Base-by-base conservation (phyloP, 2,888 invertebrate species). In the Xanthia icteritia region DNA sequence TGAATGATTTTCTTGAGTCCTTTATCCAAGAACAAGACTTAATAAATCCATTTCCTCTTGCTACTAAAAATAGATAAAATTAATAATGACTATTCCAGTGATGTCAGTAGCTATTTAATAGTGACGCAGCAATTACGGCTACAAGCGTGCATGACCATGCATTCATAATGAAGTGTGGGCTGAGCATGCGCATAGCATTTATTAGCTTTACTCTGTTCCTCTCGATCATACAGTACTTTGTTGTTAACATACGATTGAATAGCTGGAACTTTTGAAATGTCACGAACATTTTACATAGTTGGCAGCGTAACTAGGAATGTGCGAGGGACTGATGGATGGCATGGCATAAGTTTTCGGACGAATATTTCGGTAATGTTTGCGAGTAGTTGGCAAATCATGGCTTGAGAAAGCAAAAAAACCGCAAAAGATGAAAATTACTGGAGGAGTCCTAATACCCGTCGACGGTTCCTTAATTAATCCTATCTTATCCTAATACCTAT, bases 61-160 rank as follows among this genome's bases (percentile, higher is more conserved):
- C 58, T 66, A 13, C 65, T 63, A 85, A 81, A 81, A 81, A 81
- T 81, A 85, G 48, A 67, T 39, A 72, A 66, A 81, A 81, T 73
- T 79, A 83, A 79, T 76, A 61, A 76, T 48, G 39, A 63, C 79
- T 67, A 76, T 82, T 77, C 79, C 75, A 87, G 79, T 84, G 77
- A 70, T 77, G 85, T 76, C 73, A 84, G 85, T 87, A 84, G 89
- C 87, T 65, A 84, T 73, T 86, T 86, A 79, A 86, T 87, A 79
- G 82, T 86, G 87, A 89, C 85, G 81, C 78, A 81, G 79, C 86
- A 88, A 89, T 89, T 87, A 86, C 60, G 60, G 74, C 67, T 79
- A 87, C 79, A 86, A 79, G 77, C 84, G 85, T 73, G 70, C 81
- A 78, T 76, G 81, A 88, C 85, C 75, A 60, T 72, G 87, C 78